Conservation (phyloP, 2,113 vertebrate genomes). For the Phyllopteryx taeniolatus region DNA sequence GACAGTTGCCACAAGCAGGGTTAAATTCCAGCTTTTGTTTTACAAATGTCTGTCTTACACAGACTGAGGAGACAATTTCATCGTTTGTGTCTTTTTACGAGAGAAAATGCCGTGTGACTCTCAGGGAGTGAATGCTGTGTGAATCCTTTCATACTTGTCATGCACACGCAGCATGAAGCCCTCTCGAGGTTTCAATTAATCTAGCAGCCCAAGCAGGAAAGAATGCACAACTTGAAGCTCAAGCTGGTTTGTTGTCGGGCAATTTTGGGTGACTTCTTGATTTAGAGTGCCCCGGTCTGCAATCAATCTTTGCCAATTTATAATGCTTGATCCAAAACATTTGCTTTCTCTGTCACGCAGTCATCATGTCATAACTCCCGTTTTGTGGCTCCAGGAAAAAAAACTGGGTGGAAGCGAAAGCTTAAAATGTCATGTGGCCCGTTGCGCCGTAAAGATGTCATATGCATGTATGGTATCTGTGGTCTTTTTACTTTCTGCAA, state of each 20-base stretch:
- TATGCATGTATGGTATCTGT: not conserved
- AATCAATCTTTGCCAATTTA: constrained; percentile 65
- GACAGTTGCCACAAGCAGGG: constrained; percentile 29
- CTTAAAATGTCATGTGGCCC: constrained; percentile 8
- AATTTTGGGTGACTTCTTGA: constrained; percentile 57
- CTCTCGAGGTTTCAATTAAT: constrained; percentile 67
- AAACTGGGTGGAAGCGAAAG: not conserved
- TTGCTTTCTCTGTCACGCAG: constrained; percentile 23
- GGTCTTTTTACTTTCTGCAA: not conserved
- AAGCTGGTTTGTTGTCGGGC: constrained; percentile 39
- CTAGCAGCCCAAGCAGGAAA: constrained; percentile 62
- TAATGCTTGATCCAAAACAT: constrained; percentile 49
- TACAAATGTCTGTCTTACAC: constrained; percentile 38
- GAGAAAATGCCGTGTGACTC: constrained; percentile 17
- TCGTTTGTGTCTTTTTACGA: not conserved
- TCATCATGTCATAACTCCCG: constrained; percentile 9
- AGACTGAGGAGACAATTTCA: not conserved
- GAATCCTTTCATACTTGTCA: constrained; percentile 55
- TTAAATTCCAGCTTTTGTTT: constrained; percentile 56
- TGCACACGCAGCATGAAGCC: constrained; percentile 26
- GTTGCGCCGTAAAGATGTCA: constrained; percentile 2
- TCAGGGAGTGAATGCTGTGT: constrained; percentile 42
- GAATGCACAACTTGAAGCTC: constrained; percentile 49
- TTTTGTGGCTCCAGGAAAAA: constrained; percentile 5
- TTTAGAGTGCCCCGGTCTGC: constrained; percentile 60